A percentile compares a stretch with the other conserved stretches of the same genome.
These are phyloP conservation scores for Dipodomys spectabilis DNA, from an alignment of 2,113 vertebrate genomes.

Conservation along the genomic window DNA sequence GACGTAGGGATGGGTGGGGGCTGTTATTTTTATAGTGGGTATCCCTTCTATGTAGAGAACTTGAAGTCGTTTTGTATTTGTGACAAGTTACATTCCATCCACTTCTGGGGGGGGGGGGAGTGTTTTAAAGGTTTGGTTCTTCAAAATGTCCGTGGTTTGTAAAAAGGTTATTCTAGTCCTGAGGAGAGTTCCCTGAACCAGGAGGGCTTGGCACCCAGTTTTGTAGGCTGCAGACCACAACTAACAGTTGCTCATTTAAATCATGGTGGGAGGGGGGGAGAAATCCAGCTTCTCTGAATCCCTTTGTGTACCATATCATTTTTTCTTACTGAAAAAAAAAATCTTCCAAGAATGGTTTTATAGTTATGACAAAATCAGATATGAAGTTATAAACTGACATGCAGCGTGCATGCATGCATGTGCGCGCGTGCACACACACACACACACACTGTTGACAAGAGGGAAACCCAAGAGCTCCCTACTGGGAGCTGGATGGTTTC, in stretches of 20 bases:
- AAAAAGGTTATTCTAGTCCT: conserved; percentile 67
- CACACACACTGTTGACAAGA: no score
- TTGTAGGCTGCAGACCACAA: conserved; percentile 59
- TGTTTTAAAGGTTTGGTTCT: conserved; percentile 72
- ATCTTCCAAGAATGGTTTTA: background rate
- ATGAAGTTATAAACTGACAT: background rate
- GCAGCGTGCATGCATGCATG: no score
- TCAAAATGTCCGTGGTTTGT: conserved; percentile 67
- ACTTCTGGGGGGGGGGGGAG: conserved; percentile 81
- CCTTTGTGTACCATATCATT: conserved; percentile 40
- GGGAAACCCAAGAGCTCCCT: no score
- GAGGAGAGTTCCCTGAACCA: conserved; percentile 50
- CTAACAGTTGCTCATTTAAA: conserved; percentile 77
- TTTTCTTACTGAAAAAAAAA: background rate
- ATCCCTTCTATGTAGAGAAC: conserved; percentile 85
- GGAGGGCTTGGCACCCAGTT: background rate
- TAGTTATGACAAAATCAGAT: background rate
- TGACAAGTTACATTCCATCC: conserved; percentile 88
- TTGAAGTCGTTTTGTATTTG: conserved; percentile 86
- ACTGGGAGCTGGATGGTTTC: background rate
- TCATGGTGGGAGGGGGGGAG: background rate
- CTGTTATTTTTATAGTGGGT: conserved; percentile 87
- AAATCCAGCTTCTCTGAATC: background rate
- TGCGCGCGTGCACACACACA: no score
- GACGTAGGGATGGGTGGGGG: conserved; percentile 76